Percentiles rank a stretch among this genome's conserved stretches.
These are phyloP conservation scores for Acropora yongei DNA, from an alignment of 64 coral and sea anemone genomes.

Conservation along the genomic window DNA sequence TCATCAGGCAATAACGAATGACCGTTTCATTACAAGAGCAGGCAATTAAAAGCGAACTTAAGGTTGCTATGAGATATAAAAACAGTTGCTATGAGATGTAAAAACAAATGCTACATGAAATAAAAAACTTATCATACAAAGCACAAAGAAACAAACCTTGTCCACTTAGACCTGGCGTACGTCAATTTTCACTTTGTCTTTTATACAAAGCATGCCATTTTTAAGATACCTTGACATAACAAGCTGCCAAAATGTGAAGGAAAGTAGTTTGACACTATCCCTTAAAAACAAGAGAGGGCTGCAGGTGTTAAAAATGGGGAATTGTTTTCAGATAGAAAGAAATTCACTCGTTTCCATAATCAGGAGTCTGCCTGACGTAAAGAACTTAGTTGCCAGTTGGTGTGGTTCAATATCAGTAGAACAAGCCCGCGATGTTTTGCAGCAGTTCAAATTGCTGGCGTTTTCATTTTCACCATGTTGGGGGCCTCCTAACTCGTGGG, in stretches of 20 bases:
- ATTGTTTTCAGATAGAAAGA: conserved; percentile 1
- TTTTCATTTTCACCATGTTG: conserved; percentile 20
- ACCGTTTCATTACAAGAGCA: too few species aligned
- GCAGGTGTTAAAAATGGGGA: conserved; percentile 8
- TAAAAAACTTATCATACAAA: too few species aligned
- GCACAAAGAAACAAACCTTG: background rate
- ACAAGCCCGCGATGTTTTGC: conserved; percentile 12
- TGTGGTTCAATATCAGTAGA: conserved; percentile 16
- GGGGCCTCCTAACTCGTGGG: conserved; percentile 4
- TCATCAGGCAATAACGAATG: too few species aligned
- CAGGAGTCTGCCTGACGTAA: conserved; percentile 10
- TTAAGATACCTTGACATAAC: conserved; percentile 20
- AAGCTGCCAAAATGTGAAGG: conserved; percentile 18
- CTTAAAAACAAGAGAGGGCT: conserved; percentile 15
- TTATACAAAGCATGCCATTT: conserved; percentile 17
- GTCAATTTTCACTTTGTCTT: conserved; percentile 8
- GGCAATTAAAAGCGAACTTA: too few species aligned
- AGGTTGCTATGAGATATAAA: too few species aligned
- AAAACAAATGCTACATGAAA: too few species aligned
- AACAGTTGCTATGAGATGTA: too few species aligned
- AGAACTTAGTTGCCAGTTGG: background rate
- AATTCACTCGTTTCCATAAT: conserved; percentile 11
- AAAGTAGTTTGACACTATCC: conserved; percentile 6
- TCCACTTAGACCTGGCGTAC: conserved; percentile 1
- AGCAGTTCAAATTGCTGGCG: conserved; percentile 4